A percentile compares a stretch with the other conserved stretches of the same genome.
These are phyloP conservation scores for Aleiodes sp. DNA, from an alignment of 1,140 invertebrate genomes.

Conservation along the genomic window DNA sequence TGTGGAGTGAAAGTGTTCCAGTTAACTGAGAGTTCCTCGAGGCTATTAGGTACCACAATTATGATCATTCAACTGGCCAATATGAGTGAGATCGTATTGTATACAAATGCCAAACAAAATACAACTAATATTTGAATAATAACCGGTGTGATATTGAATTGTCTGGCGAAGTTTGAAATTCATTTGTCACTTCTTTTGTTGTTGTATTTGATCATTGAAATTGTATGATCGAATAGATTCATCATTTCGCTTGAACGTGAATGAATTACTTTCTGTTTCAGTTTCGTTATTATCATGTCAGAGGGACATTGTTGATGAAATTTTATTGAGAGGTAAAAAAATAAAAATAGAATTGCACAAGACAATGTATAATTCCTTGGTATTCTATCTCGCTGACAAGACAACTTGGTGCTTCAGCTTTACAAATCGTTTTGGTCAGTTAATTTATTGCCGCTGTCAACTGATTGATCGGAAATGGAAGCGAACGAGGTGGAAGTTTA, in stretches of 20 bases:
- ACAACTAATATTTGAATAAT: too few species aligned
- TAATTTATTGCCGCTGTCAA: constrained; percentile 20
- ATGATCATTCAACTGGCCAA: constrained; percentile 9
- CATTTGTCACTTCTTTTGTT: too few species aligned
- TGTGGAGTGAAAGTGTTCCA: constrained; percentile 26
- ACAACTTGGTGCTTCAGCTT: neutral
- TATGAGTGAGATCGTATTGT: neutral
- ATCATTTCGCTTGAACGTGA: neutral
- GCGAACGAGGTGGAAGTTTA: constrained; percentile 28
- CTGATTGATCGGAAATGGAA: constrained; percentile 27
- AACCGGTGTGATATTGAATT: too few species aligned
- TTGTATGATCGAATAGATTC: too few species aligned
- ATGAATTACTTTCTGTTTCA: too few species aligned
- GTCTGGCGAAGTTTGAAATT: too few species aligned
- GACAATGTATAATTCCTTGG: neutral
- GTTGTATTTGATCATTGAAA: too few species aligned
- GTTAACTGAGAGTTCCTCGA: constrained; percentile 26
- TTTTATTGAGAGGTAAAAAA: too few species aligned
- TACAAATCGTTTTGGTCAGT: neutral
- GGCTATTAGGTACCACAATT: constrained; percentile 31
- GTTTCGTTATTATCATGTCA: too few species aligned
- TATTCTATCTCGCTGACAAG: neutral
- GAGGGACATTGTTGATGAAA: too few species aligned
- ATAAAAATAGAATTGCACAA: neutral
- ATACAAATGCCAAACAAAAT: neutral